phyloP scores from a whole-genome alignment of 2,888 invertebrate genomes.

The Trichogramma evanescens region DNA sequence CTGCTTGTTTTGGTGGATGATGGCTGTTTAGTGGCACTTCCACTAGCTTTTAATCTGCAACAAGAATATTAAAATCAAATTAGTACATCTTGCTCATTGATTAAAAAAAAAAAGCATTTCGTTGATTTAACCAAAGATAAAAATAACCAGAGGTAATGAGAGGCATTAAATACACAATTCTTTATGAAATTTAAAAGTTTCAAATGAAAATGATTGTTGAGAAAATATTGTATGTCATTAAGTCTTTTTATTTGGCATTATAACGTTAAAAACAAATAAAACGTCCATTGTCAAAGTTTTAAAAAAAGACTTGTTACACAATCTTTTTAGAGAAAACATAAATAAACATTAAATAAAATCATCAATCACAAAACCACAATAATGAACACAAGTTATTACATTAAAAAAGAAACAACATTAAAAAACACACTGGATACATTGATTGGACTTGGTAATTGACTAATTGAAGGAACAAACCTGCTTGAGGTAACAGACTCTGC shows the following conservation, averaged over 20 bases:
- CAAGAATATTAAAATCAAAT: conserved; percentile 13
- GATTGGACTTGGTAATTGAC: conserved; percentile 15
- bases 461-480: conserved; percentile 22
- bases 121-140: conserved; percentile 1
- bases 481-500: conserved; percentile 12
- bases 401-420: conserved; percentile 1
- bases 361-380: neutral
- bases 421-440: conserved; percentile 9
- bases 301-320: conserved; percentile 13
- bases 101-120: neutral
- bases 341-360: neutral
- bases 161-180: conserved; percentile 27
- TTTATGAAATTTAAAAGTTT: neutral
- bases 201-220: neutral
- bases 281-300: conserved; percentile 5
- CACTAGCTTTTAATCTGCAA: conserved; percentile 30
- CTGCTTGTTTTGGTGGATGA: conserved; percentile 21
- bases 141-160: conserved; percentile 40
- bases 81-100: neutral
- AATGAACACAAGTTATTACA: neutral
- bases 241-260: too few relatives aligned
- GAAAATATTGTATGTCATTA: neutral
- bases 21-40: conserved; percentile 24
- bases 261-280: too few relatives aligned
- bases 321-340: conserved; percentile 5